Conservation (phyloP, 2,888 invertebrate genomes). For the Platynereis dumerilii region DNA sequence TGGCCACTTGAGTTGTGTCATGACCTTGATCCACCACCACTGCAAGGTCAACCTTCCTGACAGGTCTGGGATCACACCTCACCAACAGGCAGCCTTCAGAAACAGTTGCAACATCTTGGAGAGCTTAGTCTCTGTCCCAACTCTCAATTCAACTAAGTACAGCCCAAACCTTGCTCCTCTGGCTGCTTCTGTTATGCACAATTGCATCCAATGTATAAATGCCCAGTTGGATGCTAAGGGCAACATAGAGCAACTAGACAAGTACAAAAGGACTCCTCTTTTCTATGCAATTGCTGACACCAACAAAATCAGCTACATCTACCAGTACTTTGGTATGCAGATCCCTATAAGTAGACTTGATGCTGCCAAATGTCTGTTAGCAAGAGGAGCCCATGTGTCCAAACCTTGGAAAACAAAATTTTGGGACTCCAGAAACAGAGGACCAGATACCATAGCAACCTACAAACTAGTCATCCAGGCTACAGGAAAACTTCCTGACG, state of each 20-base stretch:
- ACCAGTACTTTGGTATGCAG: not conserved
- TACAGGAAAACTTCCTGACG: not conserved
- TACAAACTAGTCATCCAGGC: conserved; percentile 4
- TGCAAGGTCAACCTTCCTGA: not conserved
- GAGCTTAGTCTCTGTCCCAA: not conserved
- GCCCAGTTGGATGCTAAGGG: not conserved
- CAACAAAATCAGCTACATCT: not conserved
- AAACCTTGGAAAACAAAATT: conserved; percentile 4
- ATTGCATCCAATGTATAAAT: not conserved
- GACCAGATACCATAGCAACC: not conserved
- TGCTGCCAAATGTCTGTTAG: not conserved
- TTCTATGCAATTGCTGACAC: not conserved
- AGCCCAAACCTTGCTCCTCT: not conserved
- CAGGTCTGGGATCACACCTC: not conserved
- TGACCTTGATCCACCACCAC: not conserved
- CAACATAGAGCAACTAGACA: not conserved
- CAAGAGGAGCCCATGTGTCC: not conserved
- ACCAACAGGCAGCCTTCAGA: not conserved
- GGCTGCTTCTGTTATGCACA: not conserved
- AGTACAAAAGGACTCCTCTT: not conserved
- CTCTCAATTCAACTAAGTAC: not conserved
- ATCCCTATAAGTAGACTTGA: not conserved
- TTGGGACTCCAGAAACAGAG: conserved; percentile 8
- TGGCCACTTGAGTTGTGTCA: not conserved
- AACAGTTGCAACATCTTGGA: not conserved